These are phyloP conservation scores for Drosophila limbata DNA, from an alignment of 2,888 invertebrate genomes.

Conservation along the genomic window DNA sequence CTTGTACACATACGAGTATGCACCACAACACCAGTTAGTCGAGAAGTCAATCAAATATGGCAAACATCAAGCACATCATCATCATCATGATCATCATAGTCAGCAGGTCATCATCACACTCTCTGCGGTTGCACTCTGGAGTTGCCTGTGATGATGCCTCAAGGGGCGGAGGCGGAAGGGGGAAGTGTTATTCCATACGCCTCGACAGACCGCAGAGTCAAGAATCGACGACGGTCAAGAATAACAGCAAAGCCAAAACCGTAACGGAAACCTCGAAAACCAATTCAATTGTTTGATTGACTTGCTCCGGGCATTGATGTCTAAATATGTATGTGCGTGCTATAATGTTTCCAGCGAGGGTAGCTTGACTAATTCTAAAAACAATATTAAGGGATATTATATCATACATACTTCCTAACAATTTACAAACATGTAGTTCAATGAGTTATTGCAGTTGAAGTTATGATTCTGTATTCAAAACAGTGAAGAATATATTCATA, in stretches of 20 bases:
- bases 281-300: constrained; percentile 68
- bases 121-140: constrained; percentile 4
- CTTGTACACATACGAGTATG: constrained; percentile 17
- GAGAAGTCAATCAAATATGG: constrained; percentile 67
- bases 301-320: constrained; percentile 26
- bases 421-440: neutral
- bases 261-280: constrained; percentile 64
- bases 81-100: constrained; percentile 39
- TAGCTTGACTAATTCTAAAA: neutral
- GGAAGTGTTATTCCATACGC: constrained; percentile 29
- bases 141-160: constrained; percentile 19
- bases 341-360: constrained; percentile 23
- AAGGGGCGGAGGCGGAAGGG: neutral
- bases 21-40: constrained; percentile 44
- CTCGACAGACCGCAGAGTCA: constrained; percentile 41
- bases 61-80: constrained; percentile 24
- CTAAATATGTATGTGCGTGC: neutral
- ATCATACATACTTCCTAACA: no score
- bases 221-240: constrained; percentile 38
- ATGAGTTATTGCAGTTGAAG: no score
- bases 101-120: constrained; percentile 39
- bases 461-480: neutral
- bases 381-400: neutral
- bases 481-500: neutral
- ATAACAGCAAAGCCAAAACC: constrained; percentile 27